phyloP scores from a whole-genome alignment of 2,888 invertebrate genomes.

The Petrophora chlorosata region DNA sequence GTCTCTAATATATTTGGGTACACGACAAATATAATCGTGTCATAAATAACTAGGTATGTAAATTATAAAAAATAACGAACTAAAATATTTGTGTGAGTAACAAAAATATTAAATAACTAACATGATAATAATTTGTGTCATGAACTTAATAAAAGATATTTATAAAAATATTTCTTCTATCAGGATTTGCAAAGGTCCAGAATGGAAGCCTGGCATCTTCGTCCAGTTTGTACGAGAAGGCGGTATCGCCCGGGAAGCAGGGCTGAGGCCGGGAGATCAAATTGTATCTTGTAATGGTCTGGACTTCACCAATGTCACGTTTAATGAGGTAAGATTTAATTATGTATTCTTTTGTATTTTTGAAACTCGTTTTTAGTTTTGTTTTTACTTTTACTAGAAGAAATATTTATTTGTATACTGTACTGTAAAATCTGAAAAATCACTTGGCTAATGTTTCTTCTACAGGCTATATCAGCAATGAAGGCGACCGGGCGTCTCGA shows the following conservation, averaged over 20 bases:
- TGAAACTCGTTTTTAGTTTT: neutral
- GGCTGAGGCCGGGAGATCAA: conserved; percentile 95
- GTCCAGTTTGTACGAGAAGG: conserved; percentile 95
- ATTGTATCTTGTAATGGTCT: conserved; percentile 94
- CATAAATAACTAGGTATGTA: too few relatives aligned
- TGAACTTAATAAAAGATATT: too few relatives aligned
- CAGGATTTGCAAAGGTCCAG: conserved; percentile 93
- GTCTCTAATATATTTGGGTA: too few relatives aligned
- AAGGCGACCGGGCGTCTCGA: conserved; percentile 90
- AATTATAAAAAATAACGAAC: too few relatives aligned
- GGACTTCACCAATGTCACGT: conserved; percentile 89
- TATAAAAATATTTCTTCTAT: too few relatives aligned
- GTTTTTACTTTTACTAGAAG: too few relatives aligned
- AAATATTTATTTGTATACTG: neutral
- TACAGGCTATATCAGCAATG: conserved; percentile 91
- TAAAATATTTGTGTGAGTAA: too few relatives aligned
- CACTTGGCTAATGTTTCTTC: conserved; percentile 18
- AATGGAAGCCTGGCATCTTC: conserved; percentile 94
- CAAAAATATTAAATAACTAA: too few relatives aligned
- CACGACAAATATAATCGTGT: too few relatives aligned
- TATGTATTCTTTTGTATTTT: neutral
- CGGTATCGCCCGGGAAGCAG: conserved; percentile 94
- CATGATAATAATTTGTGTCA: too few relatives aligned
- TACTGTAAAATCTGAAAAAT: too few relatives aligned
- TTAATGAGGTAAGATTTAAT: conserved; percentile 87